Percentiles rank a stretch among this genome's conserved stretches.
Conservation (phyloP, 2,797 vertebrate species). For the Onychomys arenicola region DNA sequence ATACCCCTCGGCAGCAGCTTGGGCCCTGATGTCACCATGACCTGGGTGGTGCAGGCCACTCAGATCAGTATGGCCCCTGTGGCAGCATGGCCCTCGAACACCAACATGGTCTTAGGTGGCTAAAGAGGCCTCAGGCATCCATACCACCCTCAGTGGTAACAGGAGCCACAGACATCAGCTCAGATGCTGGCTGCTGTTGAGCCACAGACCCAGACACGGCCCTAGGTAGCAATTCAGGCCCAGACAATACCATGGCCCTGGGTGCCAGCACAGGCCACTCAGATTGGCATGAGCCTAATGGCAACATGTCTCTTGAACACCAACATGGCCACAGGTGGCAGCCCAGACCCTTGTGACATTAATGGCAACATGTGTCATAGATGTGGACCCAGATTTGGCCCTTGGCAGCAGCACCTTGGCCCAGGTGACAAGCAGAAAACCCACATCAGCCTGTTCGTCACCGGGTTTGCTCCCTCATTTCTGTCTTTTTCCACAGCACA, state of each 20-base stretch:
- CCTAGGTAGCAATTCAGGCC: not conserved
- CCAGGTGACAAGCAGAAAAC: not conserved
- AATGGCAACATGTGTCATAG: not conserved
- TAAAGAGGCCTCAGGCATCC: too few relatives aligned
- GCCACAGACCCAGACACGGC: not conserved
- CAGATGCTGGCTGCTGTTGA: not conserved
- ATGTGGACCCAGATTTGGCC: not conserved
- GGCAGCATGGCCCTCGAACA: too few relatives aligned
- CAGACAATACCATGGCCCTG: not conserved
- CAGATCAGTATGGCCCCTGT: too few relatives aligned
- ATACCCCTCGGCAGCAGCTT: too few relatives aligned
- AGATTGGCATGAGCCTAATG: not conserved
- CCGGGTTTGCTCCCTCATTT: not conserved
- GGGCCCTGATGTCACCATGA: too few relatives aligned
- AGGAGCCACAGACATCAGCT: too few relatives aligned
- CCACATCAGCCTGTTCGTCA: not conserved
- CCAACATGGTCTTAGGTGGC: too few relatives aligned
- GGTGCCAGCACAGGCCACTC: not conserved
- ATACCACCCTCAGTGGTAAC: too few relatives aligned
- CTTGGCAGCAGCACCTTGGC: not conserved
- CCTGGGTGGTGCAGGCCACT: too few relatives aligned
- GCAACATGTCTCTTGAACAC: not conserved
- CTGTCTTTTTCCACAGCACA: not conserved
- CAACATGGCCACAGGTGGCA: not conserved
- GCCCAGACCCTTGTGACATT: not conserved